Conservation (phyloP, 2,113 vertebrate genomes). For the Egretta garzetta region DNA sequence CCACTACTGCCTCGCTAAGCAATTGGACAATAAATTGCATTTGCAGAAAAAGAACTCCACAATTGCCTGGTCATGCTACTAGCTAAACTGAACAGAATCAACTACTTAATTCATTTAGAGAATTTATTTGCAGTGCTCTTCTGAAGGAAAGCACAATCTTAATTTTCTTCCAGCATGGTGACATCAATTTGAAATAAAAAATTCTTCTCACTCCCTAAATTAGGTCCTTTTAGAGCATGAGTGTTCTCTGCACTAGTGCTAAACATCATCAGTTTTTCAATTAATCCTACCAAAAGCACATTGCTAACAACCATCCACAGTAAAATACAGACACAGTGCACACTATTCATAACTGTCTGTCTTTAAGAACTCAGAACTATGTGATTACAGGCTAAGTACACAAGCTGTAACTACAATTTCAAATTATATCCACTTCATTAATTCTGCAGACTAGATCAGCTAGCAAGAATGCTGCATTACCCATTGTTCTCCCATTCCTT, state of each 20-base stretch:
- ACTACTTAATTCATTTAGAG: background rate
- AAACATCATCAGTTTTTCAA: background rate
- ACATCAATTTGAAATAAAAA: background rate
- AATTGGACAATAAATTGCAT: background rate
- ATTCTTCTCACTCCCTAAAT: background rate
- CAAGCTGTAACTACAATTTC: background rate
- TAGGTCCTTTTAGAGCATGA: background rate
- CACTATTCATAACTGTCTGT: background rate
- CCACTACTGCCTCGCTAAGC: background rate
- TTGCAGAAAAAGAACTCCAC: background rate
- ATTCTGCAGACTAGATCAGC: background rate
- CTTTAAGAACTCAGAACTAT: background rate
- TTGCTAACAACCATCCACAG: background rate
- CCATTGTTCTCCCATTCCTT: background rate
- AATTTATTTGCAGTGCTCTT: background rate
- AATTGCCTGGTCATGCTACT: background rate
- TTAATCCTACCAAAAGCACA: background rate
- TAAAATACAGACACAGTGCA: background rate
- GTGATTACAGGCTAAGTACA: background rate
- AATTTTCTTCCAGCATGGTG: background rate
- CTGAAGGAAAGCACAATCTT: background rate
- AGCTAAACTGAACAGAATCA: background rate
- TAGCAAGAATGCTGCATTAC: background rate
- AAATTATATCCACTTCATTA: constrained; percentile 20
- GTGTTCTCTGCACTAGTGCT: background rate